phyloP scores from a whole-genome alignment of 92 coral and sea anemone species.

The Umimayanthus kanabou region DNA sequence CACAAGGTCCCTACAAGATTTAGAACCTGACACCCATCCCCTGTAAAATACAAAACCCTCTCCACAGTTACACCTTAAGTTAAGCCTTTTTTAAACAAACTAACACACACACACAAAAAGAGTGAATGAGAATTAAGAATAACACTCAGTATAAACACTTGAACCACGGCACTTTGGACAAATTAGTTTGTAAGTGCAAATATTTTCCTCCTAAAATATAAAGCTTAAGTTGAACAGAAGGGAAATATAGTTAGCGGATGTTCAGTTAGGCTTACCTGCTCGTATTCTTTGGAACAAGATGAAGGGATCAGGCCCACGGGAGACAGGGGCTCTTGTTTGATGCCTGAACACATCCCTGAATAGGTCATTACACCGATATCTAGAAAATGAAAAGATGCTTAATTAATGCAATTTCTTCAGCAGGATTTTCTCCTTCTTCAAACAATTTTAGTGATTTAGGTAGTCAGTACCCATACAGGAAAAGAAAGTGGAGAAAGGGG shows the following conservation, averaged over 20 bases:
- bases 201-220: neutral
- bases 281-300: slow-evolving; percentile 14
- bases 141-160: neutral
- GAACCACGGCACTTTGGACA: no score
- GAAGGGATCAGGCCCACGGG: slow-evolving; percentile 18
- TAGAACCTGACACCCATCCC: no score
- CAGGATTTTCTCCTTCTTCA: neutral
- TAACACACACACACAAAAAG: no score
- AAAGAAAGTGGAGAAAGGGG: no score
- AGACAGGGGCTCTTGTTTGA: slow-evolving; percentile 35
- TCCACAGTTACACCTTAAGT: no score
- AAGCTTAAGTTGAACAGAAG: neutral
- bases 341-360: slow-evolving; percentile 1
- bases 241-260: neutral
- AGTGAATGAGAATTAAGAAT: no score
- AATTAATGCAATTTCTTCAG: neutral
- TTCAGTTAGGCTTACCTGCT: slow-evolving; percentile 12
- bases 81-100: no score
- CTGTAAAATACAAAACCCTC: no score
- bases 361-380: slow-evolving; percentile 44
- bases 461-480: no score
- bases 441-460: neutral
- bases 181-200: no score
- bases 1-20: no score
- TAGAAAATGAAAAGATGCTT: neutral